Conservation (phyloP, 2,888 invertebrate species). For the Tipula unca region DNA sequence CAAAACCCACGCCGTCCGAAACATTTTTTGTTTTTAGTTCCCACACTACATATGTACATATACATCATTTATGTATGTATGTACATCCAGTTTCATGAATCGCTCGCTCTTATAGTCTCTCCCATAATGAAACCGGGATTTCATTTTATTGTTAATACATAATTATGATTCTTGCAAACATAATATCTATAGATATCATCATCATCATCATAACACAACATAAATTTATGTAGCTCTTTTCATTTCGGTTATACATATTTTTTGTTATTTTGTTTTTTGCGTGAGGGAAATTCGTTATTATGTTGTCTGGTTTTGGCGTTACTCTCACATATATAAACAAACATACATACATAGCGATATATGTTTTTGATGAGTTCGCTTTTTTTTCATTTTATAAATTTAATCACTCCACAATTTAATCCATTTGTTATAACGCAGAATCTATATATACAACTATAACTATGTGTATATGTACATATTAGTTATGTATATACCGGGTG, state of each 20-base stretch:
- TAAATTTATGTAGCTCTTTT: background rate
- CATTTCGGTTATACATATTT: background rate
- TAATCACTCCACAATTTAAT: background rate
- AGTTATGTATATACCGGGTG: too few species aligned
- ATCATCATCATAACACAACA: background rate
- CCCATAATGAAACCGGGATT: background rate
- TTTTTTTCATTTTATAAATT: background rate
- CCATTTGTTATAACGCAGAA: too few species aligned
- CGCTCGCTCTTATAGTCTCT: background rate
- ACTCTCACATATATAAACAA: background rate
- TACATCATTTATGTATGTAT: too few species aligned
- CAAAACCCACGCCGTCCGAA: background rate
- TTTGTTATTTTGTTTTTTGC: background rate
- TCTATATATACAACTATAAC: too few species aligned
- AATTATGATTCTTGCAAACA: background rate
- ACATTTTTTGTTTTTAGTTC: background rate
- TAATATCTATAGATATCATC: background rate
- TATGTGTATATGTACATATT: too few species aligned
- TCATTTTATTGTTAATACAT: constrained; percentile 1
- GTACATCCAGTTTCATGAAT: background rate
- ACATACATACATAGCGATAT: background rate
- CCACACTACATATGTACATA: background rate
- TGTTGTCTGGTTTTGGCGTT: background rate
- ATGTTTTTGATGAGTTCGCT: background rate
- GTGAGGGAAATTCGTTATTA: background rate